These are phyloP conservation scores for Theretra japonica DNA, from an alignment of 2,888 invertebrate species.

Conservation along the genomic window DNA sequence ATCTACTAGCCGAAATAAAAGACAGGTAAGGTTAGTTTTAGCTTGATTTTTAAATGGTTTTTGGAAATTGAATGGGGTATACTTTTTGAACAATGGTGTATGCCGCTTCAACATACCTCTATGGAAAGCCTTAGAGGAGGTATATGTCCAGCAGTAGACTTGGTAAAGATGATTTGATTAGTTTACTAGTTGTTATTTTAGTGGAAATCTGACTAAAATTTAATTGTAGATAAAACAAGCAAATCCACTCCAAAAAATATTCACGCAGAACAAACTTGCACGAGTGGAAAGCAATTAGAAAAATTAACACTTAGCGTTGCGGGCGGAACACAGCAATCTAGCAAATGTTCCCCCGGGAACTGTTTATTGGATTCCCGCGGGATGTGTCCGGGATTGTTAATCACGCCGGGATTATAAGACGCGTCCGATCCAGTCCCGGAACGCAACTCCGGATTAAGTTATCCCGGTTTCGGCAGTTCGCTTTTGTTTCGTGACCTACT, in stretches of 20 bases:
- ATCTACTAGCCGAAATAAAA: no score
- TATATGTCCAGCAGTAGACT: no score
- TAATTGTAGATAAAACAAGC: not conserved
- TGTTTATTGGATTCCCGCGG: slow-evolving; percentile 56
- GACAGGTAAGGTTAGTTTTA: no score
- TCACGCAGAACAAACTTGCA: not conserved
- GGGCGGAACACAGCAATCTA: slow-evolving; percentile 57
- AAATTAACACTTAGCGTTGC: slow-evolving; percentile 62
- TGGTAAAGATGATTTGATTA: no score
- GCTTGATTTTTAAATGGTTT: no score
- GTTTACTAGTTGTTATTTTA: not conserved
- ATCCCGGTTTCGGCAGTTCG: slow-evolving; percentile 11
- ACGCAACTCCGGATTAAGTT: slow-evolving; percentile 15
- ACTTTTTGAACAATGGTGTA: no score
- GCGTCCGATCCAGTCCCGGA: not conserved
- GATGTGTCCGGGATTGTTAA: slow-evolving; percentile 38
- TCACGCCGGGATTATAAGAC: slow-evolving; percentile 32
- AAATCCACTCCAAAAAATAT: not conserved
- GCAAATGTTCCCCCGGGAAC: slow-evolving; percentile 63
- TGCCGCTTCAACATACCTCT: no score
- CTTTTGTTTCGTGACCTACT: not conserved
- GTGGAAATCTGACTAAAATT: not conserved
- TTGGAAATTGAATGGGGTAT: no score
- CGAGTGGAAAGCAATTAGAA: slow-evolving; percentile 60
- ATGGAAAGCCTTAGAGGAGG: no score